Percentiles rank a stretch among this genome's conserved stretches.
Evolutionary conservation across 2,888 invertebrate genomes (phyloP).

Genomic region (Limnephilus auricula): DNA sequence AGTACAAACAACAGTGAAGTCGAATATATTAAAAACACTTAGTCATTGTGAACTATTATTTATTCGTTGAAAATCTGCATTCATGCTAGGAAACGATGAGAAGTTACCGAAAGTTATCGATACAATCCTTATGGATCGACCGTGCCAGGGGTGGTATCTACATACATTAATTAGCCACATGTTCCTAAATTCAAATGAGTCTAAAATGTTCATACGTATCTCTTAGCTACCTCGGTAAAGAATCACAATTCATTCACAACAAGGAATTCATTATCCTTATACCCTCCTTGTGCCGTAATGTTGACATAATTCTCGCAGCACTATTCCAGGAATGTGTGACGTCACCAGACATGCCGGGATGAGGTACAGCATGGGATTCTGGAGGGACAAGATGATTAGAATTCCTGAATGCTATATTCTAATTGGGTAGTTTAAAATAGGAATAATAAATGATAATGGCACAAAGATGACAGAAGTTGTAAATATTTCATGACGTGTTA

Average conservation of each 20-base stretch:
- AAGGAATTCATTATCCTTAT: neutral
- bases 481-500: neutral
- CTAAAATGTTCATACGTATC: neutral
- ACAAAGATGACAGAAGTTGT: neutral
- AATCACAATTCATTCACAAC: neutral
- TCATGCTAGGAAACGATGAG: too few relatives aligned
- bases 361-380: neutral
- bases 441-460: neutral
- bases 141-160: too few relatives aligned
- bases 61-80: too few relatives aligned
- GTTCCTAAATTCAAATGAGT: neutral
- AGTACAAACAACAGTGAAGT: too few relatives aligned
- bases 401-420: neutral
- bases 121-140: too few relatives aligned
- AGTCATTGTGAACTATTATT: too few relatives aligned
- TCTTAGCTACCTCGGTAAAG: neutral
- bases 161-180: neutral
- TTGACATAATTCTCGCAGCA: neutral
- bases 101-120: too few relatives aligned
- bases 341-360: conserved; percentile 6
- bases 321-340: conserved; percentile 31
- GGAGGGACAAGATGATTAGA: conserved; percentile 10
- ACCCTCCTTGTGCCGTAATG: neutral
- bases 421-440: neutral
- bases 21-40: too few relatives aligned